A percentile compares a stretch with the other conserved stretches of the same genome.
Conservation (phyloP, 1,140 invertebrate species). For the Drosophila setifemur region DNA sequence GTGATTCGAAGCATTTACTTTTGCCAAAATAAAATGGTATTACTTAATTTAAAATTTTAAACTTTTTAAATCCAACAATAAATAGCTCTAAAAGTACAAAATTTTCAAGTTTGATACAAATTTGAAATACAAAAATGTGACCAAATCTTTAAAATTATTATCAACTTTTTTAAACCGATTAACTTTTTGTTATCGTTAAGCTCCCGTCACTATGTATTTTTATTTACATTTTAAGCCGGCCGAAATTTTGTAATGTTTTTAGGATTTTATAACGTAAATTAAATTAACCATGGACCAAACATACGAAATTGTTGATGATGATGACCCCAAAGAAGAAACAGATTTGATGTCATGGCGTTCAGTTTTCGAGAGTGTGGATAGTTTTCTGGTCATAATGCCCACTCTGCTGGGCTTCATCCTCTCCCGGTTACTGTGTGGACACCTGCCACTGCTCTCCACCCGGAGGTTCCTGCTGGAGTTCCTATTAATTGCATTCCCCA, state of each 20-base stretch:
- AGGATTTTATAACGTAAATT: too few relatives aligned
- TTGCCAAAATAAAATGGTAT: constrained; percentile 54
- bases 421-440: constrained; percentile 25
- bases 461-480: constrained; percentile 58
- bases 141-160: too few relatives aligned
- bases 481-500: constrained; percentile 45
- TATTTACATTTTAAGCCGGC: too few relatives aligned
- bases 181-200: too few relatives aligned
- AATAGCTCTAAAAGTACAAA: not conserved
- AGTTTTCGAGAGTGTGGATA: constrained; percentile 18
- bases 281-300: too few relatives aligned
- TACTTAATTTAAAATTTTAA: not conserved
- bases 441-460: constrained; percentile 19
- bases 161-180: too few relatives aligned
- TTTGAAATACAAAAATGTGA: not conserved
- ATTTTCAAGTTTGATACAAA: not conserved
- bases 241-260: too few relatives aligned
- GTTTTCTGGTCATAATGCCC: constrained; percentile 25
- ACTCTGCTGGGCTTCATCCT: constrained; percentile 45
- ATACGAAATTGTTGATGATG: too few relatives aligned
- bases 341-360: constrained; percentile 24
- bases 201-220: too few relatives aligned
- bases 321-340: too few relatives aligned
- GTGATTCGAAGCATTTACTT: constrained; percentile 64
- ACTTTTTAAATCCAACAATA: not conserved